These are phyloP conservation scores for Omphaloscelis lunosa DNA, from an alignment of 2,888 invertebrate genomes.

Conservation along the genomic window DNA sequence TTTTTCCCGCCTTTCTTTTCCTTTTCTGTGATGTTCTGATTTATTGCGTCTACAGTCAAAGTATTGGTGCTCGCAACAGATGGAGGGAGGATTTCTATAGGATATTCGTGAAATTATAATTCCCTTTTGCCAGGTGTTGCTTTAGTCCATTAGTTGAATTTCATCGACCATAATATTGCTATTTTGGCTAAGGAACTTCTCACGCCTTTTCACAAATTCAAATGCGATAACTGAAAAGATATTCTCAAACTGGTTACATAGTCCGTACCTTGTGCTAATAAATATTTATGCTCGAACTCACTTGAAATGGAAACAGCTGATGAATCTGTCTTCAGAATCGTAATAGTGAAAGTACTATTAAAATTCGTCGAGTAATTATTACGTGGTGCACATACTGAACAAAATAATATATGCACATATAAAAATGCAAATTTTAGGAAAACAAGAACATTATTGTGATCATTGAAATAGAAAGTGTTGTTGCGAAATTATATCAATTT, in stretches of 20 bases:
- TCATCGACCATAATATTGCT: slow-evolving; percentile 6
- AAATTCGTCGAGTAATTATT: slow-evolving; percentile 52
- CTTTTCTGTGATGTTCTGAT: slow-evolving; percentile 60
- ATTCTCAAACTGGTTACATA: slow-evolving; percentile 19
- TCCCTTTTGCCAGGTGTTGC: slow-evolving; percentile 32
- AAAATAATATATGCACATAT: slow-evolving; percentile 41
- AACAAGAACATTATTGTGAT: slow-evolving; percentile 24
- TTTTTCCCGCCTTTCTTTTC: slow-evolving; percentile 53
- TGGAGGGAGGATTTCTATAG: slow-evolving; percentile 27
- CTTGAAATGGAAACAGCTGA: slow-evolving; percentile 22
- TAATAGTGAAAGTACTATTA: slow-evolving; percentile 59
- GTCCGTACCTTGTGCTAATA: slow-evolving; percentile 23
- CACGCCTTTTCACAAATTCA: slow-evolving; percentile 19
- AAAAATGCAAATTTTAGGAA: slow-evolving; percentile 54
- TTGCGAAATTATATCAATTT: background rate
- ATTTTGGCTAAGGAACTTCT: slow-evolving; percentile 12
- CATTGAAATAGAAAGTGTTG: slow-evolving; percentile 50
- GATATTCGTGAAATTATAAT: slow-evolving; percentile 46
- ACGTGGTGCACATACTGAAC: slow-evolving; percentile 34
- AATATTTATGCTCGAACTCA: slow-evolving; percentile 21
- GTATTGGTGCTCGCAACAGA: slow-evolving; percentile 49
- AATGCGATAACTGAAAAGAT: slow-evolving; percentile 17
- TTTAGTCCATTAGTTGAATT: slow-evolving; percentile 32
- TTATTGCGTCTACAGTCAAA: slow-evolving; percentile 60
- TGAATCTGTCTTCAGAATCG: slow-evolving; percentile 33